phyloP scores from a whole-genome alignment of 1,140 invertebrate genomes.

The Pissodes strobi region DNA sequence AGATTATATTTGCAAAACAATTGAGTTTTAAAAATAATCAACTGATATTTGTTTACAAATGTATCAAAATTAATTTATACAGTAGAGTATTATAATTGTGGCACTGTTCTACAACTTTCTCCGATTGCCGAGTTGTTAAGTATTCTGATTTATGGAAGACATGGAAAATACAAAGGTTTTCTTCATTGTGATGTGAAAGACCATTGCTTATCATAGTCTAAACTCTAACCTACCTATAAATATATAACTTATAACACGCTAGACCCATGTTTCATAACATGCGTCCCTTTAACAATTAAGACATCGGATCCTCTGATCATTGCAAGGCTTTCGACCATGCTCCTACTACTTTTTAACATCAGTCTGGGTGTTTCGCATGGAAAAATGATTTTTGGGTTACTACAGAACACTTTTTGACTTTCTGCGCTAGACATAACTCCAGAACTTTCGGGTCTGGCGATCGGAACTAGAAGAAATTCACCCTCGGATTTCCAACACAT shows the following conservation, averaged over 20 bases:
- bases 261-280: slow-evolving; percentile 47
- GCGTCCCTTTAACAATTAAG: slow-evolving; percentile 44
- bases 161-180: no score
- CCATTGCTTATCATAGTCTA: no score
- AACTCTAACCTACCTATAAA: no score
- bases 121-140: no score
- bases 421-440: slow-evolving; percentile 45
- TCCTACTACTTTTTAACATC: slow-evolving; percentile 43
- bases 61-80: no score
- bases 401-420: slow-evolving; percentile 35
- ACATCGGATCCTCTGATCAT: slow-evolving; percentile 47
- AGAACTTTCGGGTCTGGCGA: slow-evolving; percentile 48
- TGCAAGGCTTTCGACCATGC: slow-evolving; percentile 52
- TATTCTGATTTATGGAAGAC: no score
- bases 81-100: no score
- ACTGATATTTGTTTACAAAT: no score
- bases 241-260: slow-evolving; percentile 45
- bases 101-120: no score
- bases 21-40: no score
- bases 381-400: slow-evolving; percentile 41
- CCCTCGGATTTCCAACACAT: slow-evolving; percentile 40
- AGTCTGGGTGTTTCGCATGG: slow-evolving; percentile 37
- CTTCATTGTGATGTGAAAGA: no score
- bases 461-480: slow-evolving; percentile 50
- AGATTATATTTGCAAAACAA: no score